phyloP scores from a whole-genome alignment of 2,113 vertebrate genomes.

The Xenopus borealis region DNA sequence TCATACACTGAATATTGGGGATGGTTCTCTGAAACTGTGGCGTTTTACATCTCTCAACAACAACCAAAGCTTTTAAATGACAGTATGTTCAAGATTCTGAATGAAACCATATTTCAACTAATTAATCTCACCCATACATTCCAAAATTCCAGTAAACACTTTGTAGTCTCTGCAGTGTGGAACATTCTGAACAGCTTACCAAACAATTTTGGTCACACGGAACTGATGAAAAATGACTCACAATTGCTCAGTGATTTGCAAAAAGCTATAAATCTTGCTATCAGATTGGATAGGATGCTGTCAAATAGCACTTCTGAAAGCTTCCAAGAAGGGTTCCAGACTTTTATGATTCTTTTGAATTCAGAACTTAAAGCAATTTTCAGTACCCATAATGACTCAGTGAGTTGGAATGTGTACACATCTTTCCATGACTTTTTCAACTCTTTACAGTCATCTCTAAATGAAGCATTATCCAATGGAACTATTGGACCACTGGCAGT shows the following conservation, averaged over 20 bases:
- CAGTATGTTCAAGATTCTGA: constrained; percentile 10
- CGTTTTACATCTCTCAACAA: constrained; percentile 7
- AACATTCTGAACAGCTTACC: constrained; percentile 3
- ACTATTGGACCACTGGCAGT: not conserved
- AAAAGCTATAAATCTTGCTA: constrained; percentile 19
- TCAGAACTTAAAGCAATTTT: constrained; percentile 2
- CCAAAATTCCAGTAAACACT: not conserved
- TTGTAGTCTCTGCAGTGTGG: constrained; percentile 1
- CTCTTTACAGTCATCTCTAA: constrained; percentile 15
- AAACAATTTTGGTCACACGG: not conserved
- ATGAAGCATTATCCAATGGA: constrained; percentile 5
- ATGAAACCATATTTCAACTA: constrained; percentile 11
- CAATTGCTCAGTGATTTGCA: constrained; percentile 25
- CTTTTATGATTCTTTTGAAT: too few species aligned
- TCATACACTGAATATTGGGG: not conserved
- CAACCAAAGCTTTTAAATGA: constrained; percentile 1
- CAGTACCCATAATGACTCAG: not conserved
- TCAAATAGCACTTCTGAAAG: not conserved
- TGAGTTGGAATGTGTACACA: not conserved
- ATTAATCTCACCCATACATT: not conserved
- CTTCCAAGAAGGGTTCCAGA: too few species aligned
- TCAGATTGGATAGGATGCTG: too few species aligned
- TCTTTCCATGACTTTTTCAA: not conserved
- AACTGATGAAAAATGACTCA: constrained; percentile 13
- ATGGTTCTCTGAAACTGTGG: not conserved